phyloP scores from a whole-genome alignment of 1,140 invertebrate genomes.

The Phortica variegata region DNA sequence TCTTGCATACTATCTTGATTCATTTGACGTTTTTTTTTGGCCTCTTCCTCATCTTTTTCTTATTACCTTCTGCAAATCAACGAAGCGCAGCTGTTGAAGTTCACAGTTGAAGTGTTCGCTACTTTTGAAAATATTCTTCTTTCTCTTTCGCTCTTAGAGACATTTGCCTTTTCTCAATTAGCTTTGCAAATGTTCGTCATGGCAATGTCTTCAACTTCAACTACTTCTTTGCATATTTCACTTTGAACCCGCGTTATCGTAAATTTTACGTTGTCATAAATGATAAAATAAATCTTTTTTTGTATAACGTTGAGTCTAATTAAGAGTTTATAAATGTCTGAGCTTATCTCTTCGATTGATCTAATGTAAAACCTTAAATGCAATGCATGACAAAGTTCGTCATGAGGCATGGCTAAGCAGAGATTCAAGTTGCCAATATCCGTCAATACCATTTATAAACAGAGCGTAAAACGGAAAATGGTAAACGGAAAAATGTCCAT shows the following conservation, averaged over 20 bases:
- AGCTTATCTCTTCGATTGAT: no score
- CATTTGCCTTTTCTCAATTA: constrained; percentile 12
- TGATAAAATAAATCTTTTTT: constrained; percentile 22
- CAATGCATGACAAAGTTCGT: constrained; percentile 15
- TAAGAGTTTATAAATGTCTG: no score
- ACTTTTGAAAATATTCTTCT: no score
- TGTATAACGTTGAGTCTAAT: constrained; percentile 24
- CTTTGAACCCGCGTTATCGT: constrained; percentile 5
- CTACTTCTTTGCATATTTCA: not conserved
- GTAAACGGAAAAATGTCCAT: no score
- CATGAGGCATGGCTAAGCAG: constrained; percentile 22
- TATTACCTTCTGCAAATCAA: not conserved
- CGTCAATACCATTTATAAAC: not conserved
- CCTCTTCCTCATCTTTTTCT: not conserved
- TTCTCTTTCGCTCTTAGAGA: no score
- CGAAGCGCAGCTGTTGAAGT: constrained; percentile 19
- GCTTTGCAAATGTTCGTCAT: constrained; percentile 22
- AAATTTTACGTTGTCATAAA: constrained; percentile 27
- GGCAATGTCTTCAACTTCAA: constrained; percentile 12
- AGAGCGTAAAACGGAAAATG: no score
- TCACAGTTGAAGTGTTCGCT: constrained; percentile 21
- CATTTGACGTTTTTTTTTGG: no score
- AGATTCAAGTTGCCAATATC: no score
- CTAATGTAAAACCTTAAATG: no score
- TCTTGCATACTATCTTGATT: constrained; percentile 24